These are phyloP conservation scores for Dendronephthya gigantea DNA, from an alignment of 64 coral and sea anemone genomes.

Conservation along the genomic window DNA sequence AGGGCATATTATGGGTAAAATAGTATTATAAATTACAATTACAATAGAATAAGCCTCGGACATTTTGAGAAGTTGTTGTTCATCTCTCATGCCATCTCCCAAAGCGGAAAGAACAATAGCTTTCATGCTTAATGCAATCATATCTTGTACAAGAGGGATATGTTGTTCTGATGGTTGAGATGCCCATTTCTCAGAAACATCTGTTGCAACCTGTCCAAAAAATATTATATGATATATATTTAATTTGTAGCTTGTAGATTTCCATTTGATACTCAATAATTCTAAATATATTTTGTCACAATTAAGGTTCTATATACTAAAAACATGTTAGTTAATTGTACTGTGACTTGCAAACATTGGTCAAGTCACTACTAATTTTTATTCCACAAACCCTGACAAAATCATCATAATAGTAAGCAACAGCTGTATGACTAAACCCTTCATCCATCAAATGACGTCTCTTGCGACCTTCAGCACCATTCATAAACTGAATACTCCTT, in stretches of 20 bases:
- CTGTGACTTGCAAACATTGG: no score
- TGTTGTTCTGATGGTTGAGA: background rate
- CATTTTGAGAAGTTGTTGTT: background rate
- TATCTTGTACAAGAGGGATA: background rate
- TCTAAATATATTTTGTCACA: no score
- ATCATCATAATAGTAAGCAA: conserved; percentile 52
- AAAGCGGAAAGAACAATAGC: background rate
- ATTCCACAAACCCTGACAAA: conserved; percentile 40
- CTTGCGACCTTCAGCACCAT: conserved; percentile 51
- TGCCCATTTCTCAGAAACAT: background rate
- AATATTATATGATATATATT: no score
- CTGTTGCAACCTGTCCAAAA: background rate
- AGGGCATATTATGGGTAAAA: no score
- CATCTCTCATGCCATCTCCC: background rate
- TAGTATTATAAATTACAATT: no score
- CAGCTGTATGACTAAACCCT: conserved; percentile 64
- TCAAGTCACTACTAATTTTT: no score
- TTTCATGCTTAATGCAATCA: background rate
- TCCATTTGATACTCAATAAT: no score
- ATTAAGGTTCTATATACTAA: no score
- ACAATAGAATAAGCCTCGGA: background rate
- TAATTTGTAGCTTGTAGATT: no score
- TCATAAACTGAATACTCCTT: conserved; percentile 58
- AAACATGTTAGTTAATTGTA: no score
- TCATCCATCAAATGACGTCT: conserved; percentile 46